phyloP scores from a whole-genome alignment of 2,113 vertebrate genomes.

The Callopanchax toddi region DNA sequence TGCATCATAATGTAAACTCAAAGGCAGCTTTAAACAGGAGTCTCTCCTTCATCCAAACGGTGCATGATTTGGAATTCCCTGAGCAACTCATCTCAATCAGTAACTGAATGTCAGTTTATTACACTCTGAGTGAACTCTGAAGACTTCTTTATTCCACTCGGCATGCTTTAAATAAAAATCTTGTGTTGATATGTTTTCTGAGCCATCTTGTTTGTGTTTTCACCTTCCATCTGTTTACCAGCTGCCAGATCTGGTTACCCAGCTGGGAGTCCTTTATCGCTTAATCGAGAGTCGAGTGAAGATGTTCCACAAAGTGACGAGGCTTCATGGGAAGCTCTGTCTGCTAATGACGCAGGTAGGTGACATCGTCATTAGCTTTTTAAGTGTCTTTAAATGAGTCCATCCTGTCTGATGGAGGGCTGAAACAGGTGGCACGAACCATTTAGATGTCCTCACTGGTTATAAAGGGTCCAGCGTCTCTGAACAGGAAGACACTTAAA shows the following conservation, averaged over 20 bases:
- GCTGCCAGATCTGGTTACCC: slow-evolving; percentile 91
- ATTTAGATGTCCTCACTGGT: background rate
- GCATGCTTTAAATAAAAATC: no score
- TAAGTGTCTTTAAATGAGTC: background rate
- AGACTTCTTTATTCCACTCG: no score
- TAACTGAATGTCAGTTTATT: no score
- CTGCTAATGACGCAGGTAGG: slow-evolving; percentile 91
- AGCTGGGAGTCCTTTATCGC: slow-evolving; percentile 92
- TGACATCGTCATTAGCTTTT: background rate
- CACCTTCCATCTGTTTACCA: slow-evolving; percentile 58
- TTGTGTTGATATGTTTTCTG: background rate
- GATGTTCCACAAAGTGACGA: slow-evolving; percentile 91
- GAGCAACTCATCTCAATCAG: no score
- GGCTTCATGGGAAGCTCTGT: slow-evolving; percentile 92
- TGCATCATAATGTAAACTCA: background rate
- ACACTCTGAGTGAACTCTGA: no score
- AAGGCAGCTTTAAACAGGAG: background rate
- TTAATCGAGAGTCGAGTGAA: slow-evolving; percentile 96
- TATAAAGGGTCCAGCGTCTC: background rate
- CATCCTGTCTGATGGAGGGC: no score
- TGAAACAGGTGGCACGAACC: background rate
- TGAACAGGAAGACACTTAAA: no score
- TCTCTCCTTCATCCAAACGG: background rate
- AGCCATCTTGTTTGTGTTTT: slow-evolving; percentile 1
- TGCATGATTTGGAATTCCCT: no score